These are phyloP conservation scores for Rhinatrema bivittatum DNA, from an alignment of 2,797 vertebrate genomes.

Conservation along the genomic window DNA sequence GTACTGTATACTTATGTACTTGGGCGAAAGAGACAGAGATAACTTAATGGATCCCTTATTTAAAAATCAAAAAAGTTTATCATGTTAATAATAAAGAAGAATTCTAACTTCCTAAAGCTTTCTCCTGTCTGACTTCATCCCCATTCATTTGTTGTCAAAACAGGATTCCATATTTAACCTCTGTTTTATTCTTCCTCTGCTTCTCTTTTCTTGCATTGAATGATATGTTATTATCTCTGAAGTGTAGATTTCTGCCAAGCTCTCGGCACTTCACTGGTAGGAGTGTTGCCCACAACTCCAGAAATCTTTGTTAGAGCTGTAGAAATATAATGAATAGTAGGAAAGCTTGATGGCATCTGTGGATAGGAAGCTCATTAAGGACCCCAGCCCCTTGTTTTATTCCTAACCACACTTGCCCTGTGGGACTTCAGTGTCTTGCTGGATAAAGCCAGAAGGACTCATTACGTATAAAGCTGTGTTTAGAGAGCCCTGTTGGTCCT, in stretches of 20 bases:
- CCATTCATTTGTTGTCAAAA: slow-evolving; percentile 54
- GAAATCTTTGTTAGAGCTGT: slow-evolving; percentile 69
- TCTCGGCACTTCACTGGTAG: slow-evolving; percentile 57
- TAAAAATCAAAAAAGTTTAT: no score
- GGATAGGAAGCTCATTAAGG: slow-evolving; percentile 79
- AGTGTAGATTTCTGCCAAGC: slow-evolving; percentile 61
- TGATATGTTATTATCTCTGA: slow-evolving; percentile 57
- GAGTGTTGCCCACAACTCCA: slow-evolving; percentile 69
- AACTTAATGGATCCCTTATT: no score
- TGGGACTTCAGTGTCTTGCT: slow-evolving; percentile 70
- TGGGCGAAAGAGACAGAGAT: no score
- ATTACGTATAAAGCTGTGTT: slow-evolving; percentile 78
- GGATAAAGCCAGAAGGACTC: slow-evolving; percentile 72
- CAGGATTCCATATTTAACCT: slow-evolving; percentile 59
- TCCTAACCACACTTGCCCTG: slow-evolving; percentile 69
- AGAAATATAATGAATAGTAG: slow-evolving; percentile 75
- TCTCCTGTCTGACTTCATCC: slow-evolving; percentile 35
- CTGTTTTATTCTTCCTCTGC: slow-evolving; percentile 53
- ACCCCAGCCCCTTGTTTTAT: slow-evolving; percentile 74
- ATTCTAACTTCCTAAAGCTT: not conserved
- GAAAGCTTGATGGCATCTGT: slow-evolving; percentile 75
- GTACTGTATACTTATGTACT: no score
- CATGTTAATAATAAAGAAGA: no score
- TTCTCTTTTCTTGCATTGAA: slow-evolving; percentile 51
- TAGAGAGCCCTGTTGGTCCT: slow-evolving; percentile 64